Percentiles rank a stretch among this genome's conserved stretches.
These are phyloP conservation scores for Otolemur crassicaudatus DNA, from an alignment of 2,797 vertebrate species.

Conservation along the genomic window DNA sequence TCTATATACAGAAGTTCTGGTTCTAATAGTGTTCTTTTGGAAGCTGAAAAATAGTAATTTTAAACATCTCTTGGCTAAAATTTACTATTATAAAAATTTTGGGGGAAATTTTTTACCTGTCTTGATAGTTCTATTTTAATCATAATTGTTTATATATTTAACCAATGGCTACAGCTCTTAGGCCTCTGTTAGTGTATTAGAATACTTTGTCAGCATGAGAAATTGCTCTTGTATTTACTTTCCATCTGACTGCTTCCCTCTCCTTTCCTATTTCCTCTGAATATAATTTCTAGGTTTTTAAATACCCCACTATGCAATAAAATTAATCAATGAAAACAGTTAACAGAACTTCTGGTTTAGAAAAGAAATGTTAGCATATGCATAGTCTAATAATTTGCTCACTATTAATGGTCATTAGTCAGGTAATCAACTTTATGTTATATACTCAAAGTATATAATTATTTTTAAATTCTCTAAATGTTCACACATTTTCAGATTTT, in stretches of 20 bases:
- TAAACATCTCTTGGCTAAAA: neutral
- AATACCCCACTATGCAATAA: slow-evolving; percentile 27
- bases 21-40: slow-evolving; percentile 29
- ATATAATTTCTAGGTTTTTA: slow-evolving; percentile 58
- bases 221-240: slow-evolving; percentile 54
- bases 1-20: neutral
- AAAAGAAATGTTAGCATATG: slow-evolving; percentile 56
- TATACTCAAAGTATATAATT: slow-evolving; percentile 40
- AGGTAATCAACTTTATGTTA: slow-evolving; percentile 59
- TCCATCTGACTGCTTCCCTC: slow-evolving; percentile 21
- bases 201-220: slow-evolving; percentile 36
- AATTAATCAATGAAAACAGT: slow-evolving; percentile 54
- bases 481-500: slow-evolving; percentile 56
- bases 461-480: slow-evolving; percentile 61
- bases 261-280: slow-evolving; percentile 7
- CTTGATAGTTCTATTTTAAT: slow-evolving; percentile 34
- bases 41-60: slow-evolving; percentile 1
- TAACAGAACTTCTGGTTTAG: slow-evolving; percentile 62
- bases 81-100: neutral
- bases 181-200: neutral
- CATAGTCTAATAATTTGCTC: slow-evolving; percentile 47
- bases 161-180: neutral
- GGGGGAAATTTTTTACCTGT: neutral
- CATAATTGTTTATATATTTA: slow-evolving; percentile 27
- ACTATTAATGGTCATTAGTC: slow-evolving; percentile 32